These are phyloP conservation scores for Styela plicata DNA, from an alignment of 23 tunicate genomes.

Conservation along the genomic window DNA sequence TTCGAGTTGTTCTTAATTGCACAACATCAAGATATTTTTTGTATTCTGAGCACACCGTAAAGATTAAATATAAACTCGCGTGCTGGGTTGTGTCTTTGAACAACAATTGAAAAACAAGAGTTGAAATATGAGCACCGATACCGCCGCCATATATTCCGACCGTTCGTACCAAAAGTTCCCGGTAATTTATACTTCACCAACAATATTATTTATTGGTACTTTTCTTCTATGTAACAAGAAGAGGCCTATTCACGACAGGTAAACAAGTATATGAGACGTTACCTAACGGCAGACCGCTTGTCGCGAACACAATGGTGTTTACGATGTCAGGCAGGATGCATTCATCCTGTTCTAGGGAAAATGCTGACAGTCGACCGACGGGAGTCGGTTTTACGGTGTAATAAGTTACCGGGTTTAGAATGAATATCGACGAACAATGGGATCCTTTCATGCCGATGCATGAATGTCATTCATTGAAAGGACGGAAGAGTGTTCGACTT, in stretches of 20 bases:
- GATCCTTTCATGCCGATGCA: background rate
- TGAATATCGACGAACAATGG: background rate
- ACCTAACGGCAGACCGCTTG: background rate
- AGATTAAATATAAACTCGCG: background rate
- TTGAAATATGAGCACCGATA: background rate
- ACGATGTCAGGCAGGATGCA: background rate
- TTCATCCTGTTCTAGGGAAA: background rate
- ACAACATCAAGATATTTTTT: too few species aligned
- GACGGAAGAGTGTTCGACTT: too few species aligned
- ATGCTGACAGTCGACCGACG: background rate
- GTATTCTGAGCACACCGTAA: too few species aligned
- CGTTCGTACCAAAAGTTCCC: background rate
- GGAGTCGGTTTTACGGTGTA: background rate
- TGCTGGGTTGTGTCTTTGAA: background rate
- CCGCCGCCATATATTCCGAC: background rate
- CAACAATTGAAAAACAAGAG: background rate
- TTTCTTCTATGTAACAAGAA: background rate
- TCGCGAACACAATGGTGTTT: background rate
- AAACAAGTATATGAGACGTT: background rate
- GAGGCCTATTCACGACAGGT: background rate
- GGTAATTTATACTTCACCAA: background rate
- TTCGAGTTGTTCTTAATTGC: too few species aligned
- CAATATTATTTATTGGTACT: too few species aligned
- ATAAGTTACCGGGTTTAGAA: background rate
- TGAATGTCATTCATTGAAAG: background rate